Evolutionary conservation across 2,888 invertebrate species (phyloP).

Genomic region (Tenthredo mesomela): DNA sequence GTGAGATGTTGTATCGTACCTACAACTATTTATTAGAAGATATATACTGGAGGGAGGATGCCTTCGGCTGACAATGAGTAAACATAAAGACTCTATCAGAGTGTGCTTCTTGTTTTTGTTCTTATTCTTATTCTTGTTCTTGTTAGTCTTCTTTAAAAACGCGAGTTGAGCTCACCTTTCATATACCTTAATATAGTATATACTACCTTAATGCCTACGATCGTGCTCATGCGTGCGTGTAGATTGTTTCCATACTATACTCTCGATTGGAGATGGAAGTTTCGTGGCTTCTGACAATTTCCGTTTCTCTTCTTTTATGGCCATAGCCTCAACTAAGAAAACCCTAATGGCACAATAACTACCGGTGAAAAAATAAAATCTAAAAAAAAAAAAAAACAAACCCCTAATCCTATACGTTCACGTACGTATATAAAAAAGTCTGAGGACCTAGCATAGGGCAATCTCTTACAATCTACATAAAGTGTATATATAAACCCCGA

Average conservation of each 20-base stretch:
- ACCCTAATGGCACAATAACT: conserved; percentile 31
- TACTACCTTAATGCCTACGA: not conserved
- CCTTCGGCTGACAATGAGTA: conserved; percentile 34
- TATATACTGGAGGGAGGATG: not conserved
- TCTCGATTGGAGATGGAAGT: conserved; percentile 22
- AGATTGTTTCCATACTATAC: not conserved
- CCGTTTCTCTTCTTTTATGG: conserved; percentile 21
- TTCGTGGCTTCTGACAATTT: conserved; percentile 40
- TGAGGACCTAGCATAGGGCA: not conserved
- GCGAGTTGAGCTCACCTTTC: not conserved
- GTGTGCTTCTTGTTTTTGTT: not conserved
- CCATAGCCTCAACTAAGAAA: conserved; percentile 5
- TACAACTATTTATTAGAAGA: conserved; percentile 27
- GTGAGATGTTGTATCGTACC: conserved; percentile 25
- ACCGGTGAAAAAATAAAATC: not conserved
- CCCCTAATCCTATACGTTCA: not conserved
- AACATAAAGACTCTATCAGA: conserved; percentile 34
- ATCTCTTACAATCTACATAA: conserved; percentile 23
- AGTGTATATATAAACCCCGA: not conserved
- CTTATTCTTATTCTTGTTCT: not conserved
- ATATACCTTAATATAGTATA: not conserved
- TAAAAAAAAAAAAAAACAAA: not conserved
- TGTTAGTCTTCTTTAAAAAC: not conserved
- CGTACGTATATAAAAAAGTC: not conserved
- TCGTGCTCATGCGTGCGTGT: conserved; percentile 21